Percentiles rank a stretch among this genome's conserved stretches.
These are phyloP conservation scores for Deilephila porcellus DNA, from an alignment of 2,888 invertebrate genomes.

Conservation along the genomic window DNA sequence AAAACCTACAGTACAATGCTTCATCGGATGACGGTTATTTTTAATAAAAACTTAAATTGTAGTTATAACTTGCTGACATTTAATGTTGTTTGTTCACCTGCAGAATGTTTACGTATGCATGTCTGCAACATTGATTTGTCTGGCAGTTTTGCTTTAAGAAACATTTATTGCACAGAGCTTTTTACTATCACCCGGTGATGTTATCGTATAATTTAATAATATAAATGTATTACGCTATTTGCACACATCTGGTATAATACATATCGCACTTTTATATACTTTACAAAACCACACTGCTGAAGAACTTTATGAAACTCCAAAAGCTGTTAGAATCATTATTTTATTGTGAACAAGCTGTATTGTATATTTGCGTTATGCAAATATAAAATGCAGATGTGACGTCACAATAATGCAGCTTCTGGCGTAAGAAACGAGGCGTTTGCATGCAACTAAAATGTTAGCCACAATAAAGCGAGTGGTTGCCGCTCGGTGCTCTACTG, in stretches of 20 bases:
- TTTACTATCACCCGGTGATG: slow-evolving; percentile 14
- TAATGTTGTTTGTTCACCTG: background rate
- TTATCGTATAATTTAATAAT: background rate
- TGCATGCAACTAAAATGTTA: slow-evolving; percentile 10
- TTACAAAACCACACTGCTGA: background rate
- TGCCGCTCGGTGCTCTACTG: background rate
- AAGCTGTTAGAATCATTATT: background rate
- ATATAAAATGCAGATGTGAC: slow-evolving; percentile 15
- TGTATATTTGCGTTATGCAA: background rate
- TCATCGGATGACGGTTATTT: background rate
- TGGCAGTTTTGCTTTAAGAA: background rate
- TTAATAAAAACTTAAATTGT: background rate
- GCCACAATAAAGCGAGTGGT: background rate
- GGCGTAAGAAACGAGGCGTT: background rate
- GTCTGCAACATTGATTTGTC: background rate
- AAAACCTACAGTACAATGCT: background rate
- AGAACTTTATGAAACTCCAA: background rate
- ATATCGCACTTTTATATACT: background rate
- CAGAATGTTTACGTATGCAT: background rate
- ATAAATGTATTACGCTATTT: background rate
- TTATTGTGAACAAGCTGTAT: background rate
- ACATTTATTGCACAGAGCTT: slow-evolving; percentile 19
- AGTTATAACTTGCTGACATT: background rate
- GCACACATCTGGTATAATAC: background rate
- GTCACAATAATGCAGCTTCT: slow-evolving; percentile 13